Conservation (phyloP, 30 jellyfish, hydroid and myxozoan species). For the Morbakka virulenta region DNA sequence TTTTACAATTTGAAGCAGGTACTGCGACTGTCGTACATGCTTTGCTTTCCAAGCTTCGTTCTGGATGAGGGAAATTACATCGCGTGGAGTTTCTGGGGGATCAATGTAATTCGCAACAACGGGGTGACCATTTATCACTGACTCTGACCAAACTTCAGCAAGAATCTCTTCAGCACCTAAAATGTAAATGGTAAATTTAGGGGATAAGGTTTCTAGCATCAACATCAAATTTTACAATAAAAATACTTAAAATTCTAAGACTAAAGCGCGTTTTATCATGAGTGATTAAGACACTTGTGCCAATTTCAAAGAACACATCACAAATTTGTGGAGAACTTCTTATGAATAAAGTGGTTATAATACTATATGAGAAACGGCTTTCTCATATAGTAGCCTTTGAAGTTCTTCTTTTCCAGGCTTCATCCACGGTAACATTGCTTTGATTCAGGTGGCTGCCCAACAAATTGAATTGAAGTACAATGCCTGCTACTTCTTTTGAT, state of each 20-base stretch:
- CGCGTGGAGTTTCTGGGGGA: not conserved
- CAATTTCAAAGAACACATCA: not conserved
- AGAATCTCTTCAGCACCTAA: not conserved
- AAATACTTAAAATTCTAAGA: not conserved
- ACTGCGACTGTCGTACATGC: not conserved
- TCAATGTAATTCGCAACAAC: not conserved
- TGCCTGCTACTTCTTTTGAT: not conserved
- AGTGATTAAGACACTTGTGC: not conserved
- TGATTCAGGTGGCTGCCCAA: not conserved
- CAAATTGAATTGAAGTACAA: not conserved
- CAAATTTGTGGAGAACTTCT: not conserved
- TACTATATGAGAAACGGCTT: not conserved
- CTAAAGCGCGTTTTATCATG: not conserved
- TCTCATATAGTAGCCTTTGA: no score
- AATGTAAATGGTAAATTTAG: not conserved
- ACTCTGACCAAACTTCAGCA: not conserved
- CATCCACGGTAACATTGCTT: not conserved
- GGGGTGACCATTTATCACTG: not conserved
- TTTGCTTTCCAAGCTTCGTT: not conserved
- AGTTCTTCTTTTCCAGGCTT: not conserved
- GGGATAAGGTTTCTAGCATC: not conserved
- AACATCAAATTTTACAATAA: not conserved
- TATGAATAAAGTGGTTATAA: not conserved
- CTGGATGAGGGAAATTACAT: not conserved
- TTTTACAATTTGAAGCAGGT: not conserved